Evolutionary conservation across 1,140 invertebrate genomes (phyloP).

Genomic region (Conopomorpha cramerella): DNA sequence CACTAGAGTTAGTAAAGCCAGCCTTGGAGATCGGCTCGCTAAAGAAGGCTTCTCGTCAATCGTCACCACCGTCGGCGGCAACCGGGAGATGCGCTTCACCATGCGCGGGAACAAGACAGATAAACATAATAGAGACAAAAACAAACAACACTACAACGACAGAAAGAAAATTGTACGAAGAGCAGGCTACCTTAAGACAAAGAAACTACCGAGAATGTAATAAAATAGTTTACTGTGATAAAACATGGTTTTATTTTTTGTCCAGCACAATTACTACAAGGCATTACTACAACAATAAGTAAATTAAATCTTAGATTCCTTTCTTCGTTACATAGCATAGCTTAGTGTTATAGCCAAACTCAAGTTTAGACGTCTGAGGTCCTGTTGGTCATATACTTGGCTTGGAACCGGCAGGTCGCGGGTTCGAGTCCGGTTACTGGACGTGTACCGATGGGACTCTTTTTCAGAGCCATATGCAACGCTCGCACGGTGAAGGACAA

Average conservation of each 20-base stretch:
- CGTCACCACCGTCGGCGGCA: constrained; percentile 66
- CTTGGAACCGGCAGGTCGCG: too few relatives aligned
- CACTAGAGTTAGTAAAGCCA: constrained; percentile 61
- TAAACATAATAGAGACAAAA: constrained; percentile 61
- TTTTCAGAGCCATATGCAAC: too few relatives aligned
- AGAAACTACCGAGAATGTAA: constrained; percentile 25
- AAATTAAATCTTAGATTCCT: too few relatives aligned
- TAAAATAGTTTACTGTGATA: constrained; percentile 8
- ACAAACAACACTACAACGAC: constrained; percentile 72
- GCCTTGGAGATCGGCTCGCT: constrained; percentile 72
- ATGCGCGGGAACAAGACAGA: constrained; percentile 46
- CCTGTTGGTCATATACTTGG: too few relatives aligned
- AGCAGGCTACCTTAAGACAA: constrained; percentile 56
- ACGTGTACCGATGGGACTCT: too few relatives aligned
- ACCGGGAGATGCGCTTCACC: constrained; percentile 80
- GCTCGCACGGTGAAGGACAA: too few relatives aligned
- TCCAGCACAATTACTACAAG: too few relatives aligned
- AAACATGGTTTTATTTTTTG: neutral
- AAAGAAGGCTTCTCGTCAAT: constrained; percentile 62
- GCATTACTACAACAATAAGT: too few relatives aligned
- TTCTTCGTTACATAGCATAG: too few relatives aligned
- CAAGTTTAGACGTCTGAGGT: too few relatives aligned
- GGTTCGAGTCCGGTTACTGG: too few relatives aligned
- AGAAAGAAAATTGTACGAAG: constrained; percentile 73
- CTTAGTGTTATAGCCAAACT: too few relatives aligned